A percentile compares a stretch with the other conserved stretches of the same genome.
These are phyloP conservation scores for Ochotona princeps DNA, from an alignment of 2,113 vertebrate genomes.

Conservation along the genomic window DNA sequence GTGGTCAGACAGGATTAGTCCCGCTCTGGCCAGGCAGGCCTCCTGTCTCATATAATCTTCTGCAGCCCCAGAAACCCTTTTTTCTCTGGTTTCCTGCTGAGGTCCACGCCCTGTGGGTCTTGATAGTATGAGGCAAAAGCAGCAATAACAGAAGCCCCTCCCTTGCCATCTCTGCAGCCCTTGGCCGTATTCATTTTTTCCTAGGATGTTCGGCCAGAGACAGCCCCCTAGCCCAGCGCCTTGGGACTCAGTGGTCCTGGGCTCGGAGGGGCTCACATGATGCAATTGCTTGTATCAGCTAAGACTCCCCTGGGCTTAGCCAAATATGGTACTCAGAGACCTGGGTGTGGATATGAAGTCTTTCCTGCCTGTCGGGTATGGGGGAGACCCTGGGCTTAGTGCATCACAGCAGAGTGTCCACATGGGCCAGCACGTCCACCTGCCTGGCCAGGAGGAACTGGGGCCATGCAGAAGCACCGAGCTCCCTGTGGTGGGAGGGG, in stretches of 20 bases:
- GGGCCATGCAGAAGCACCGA: not conserved
- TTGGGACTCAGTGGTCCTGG: not conserved
- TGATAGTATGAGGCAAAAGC: not conserved
- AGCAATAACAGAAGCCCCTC: constrained; percentile 58
- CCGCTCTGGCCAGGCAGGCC: constrained; percentile 43
- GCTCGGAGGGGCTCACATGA: not conserved
- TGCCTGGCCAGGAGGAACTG: not conserved
- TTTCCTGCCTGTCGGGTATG: not conserved
- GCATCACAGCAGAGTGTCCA: not conserved
- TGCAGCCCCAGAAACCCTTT: constrained; percentile 11
- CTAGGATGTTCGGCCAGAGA: constrained; percentile 69
- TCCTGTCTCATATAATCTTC: not conserved
- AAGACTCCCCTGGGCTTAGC: not conserved
- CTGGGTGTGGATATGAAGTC: not conserved
- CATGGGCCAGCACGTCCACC: not conserved
- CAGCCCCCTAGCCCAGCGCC: not conserved
- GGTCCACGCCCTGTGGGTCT: not conserved
- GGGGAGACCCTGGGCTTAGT: not conserved
- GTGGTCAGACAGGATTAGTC: constrained; percentile 85
- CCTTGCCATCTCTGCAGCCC: constrained; percentile 83
- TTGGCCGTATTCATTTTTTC: constrained; percentile 87
- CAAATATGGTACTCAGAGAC: not conserved
- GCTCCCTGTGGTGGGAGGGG: not conserved
- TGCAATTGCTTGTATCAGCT: not conserved
- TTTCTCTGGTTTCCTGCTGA: constrained; percentile 41